A percentile compares a stretch with the other conserved stretches of the same genome.
Conservation (phyloP, 1,140 invertebrate genomes). For the Bombus huntii region DNA sequence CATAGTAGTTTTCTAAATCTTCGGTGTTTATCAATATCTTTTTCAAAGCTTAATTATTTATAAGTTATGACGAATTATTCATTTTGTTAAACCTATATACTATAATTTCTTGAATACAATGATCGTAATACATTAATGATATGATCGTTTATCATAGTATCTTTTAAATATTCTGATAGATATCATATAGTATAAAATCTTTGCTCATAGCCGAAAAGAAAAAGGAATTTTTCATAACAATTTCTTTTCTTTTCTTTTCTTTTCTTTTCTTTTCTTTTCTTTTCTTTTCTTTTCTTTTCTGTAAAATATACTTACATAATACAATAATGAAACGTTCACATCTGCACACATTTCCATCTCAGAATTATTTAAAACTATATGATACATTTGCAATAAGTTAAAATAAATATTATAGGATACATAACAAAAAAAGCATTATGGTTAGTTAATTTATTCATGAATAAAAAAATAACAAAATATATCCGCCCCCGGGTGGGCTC, state of each 20-base stretch:
- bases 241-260: too few relatives aligned
- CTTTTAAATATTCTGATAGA: too few relatives aligned
- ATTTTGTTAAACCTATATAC: background rate
- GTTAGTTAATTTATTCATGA: background rate
- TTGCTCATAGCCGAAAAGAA: too few relatives aligned
- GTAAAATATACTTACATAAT: too few relatives aligned
- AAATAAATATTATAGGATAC: background rate
- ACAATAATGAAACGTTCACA: background rate
- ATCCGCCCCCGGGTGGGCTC: conserved; percentile 85
- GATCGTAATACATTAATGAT: too few relatives aligned
- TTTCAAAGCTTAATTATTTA: background rate
- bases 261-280: too few relatives aligned
- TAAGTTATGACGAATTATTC: background rate
- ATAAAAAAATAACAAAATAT: background rate
- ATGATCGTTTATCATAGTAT: too few relatives aligned
- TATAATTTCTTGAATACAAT: background rate
- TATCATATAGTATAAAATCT: too few relatives aligned
- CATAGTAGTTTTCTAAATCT: background rate
- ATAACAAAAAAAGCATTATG: too few relatives aligned
- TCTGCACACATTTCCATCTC: too few relatives aligned
- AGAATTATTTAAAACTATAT: background rate
- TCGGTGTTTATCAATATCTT: background rate
- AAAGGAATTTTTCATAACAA: too few relatives aligned
- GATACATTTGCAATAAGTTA: background rate
- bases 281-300: too few relatives aligned